Evolutionary conservation across 2,113 vertebrate species (phyloP), one percentile per base, ranked within the genome.

Genomic region (Anseranas semipalmata): DNA sequence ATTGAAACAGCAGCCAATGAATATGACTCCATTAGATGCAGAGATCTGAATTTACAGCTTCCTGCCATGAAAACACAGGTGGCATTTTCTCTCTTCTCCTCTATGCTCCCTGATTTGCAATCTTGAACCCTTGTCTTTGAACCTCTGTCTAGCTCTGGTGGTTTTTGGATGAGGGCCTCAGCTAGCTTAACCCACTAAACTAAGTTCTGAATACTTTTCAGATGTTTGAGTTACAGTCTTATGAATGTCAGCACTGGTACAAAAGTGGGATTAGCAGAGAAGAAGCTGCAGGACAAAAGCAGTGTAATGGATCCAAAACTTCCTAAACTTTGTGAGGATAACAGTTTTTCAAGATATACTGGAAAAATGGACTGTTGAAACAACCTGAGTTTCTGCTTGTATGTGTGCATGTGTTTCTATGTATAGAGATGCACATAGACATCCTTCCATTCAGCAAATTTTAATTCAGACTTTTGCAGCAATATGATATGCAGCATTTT

Each of bases 31-130:
- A 62, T 32, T 32, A 68, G 19, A 55, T 28, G 21, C 30, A 84
- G 73, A 84, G 16, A 80, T 37, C 12, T 68, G 39, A 56, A 70
- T 68, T 50, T 52, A 71, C 7, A 80, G 27, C 9, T 87, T 84
- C 22, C 9, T 80, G 53, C 25, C 55, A 56, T 43, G 19, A 87
- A 76, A 83, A 56, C 4, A n/a, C 0, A 0, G 75, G 11, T 7
- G 25, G 3, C 1, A 0, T 68, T 83, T 75, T 63, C 43, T 32
- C 9, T 65, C 35, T 63, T 89, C 37, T n/a, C 24, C 52, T 65
- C 39, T 58, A 8, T 70, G n/a, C 19, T 87, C 35, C 9, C 7
- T 62, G 7, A 58, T 60, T 63, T 87, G 46, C 12, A 72, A 13
- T 9, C n/a, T 15, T 27, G 37, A 79, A 55, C 45, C 19, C 7